These are phyloP conservation scores for Hemiscyllium ocellatum DNA, from an alignment of 2,113 vertebrate genomes.

Conservation along the genomic window DNA sequence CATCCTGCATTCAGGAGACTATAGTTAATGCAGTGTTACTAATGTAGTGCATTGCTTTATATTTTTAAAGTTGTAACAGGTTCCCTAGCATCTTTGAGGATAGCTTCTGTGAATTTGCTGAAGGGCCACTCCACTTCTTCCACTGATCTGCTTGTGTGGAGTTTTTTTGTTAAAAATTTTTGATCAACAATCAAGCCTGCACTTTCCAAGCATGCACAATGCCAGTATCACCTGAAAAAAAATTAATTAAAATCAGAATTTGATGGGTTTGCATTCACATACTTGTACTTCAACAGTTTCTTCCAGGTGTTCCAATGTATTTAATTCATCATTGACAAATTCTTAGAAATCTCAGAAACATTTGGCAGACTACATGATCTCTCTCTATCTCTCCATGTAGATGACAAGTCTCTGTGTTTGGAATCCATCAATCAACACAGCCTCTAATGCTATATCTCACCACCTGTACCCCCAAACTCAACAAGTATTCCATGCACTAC, in stretches of 20 bases:
- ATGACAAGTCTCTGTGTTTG: background rate
- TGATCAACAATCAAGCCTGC: background rate
- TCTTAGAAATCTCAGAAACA: background rate
- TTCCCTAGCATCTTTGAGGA: background rate
- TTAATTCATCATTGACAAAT: conserved; percentile 10
- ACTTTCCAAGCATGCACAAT: background rate
- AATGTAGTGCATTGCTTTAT: background rate
- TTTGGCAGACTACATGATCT: background rate
- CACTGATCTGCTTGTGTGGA: too few relatives aligned
- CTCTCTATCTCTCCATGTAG: background rate
- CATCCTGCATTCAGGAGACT: background rate
- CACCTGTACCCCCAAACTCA: background rate
- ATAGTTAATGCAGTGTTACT: background rate
- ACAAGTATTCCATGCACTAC: too few relatives aligned
- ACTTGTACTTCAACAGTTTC: too few relatives aligned
- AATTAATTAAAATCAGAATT: background rate
- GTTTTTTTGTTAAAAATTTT: too few relatives aligned
- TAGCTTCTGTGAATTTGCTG: background rate
- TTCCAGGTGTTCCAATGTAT: background rate
- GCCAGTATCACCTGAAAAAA: background rate
- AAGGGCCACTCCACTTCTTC: background rate
- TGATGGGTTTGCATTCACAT: background rate
- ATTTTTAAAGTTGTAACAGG: background rate
- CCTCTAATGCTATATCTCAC: background rate
- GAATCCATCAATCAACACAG: background rate